Evolutionary conservation across 2,888 invertebrate genomes (phyloP), one percentile per base, ranked within the genome.

Genomic region (Frankliniella fusca): DNA sequence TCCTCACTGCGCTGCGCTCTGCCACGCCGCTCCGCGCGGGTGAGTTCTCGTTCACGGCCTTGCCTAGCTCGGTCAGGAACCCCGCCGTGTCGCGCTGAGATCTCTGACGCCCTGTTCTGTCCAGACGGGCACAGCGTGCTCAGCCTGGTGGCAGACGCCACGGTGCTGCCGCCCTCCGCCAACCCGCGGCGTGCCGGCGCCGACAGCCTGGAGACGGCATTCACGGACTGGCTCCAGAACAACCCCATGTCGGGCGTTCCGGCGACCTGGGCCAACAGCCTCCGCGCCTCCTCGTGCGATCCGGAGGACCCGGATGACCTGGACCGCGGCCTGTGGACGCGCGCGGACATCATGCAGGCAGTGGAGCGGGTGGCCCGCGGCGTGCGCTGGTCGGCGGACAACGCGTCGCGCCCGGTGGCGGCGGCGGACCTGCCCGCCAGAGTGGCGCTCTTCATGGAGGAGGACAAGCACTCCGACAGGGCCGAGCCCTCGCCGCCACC

Each of bases 181-280:
- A 94, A 94, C 81, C 90, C 92, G 81, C 90, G 95, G 83, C 94
- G 95, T 28, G 97, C 96, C 86, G 95, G 94, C 81, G 92, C 94
- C 48, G 93, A 95, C 84, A 91, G 96, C 81, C 93, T 96, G 85
- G 95, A 94, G 79, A 93, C 94, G 80, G 96, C 96, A 81, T 92
- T 94, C 23, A 23, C 8, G 70, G 11, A 76, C 27, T 76, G 70
- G 87, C 87, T 11, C 86, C 85, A 85, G 85, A 85, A 23, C 86
- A 87, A 83, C 85, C 86, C 85, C 81, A 86, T 86, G 28, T 86
- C 87, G 18, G 87, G 87, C 38, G 84, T 76, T 27, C 70, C 70
- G 70, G 23, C 70, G 27, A 8, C 70, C 70, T 76, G 70, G 70
- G 70, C 70, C 12, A 9, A 27, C 70, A 76, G 70, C 70, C 12